These are phyloP conservation scores for Helicoverpa armigera DNA, from an alignment of 1,140 invertebrate species.

Conservation along the genomic window DNA sequence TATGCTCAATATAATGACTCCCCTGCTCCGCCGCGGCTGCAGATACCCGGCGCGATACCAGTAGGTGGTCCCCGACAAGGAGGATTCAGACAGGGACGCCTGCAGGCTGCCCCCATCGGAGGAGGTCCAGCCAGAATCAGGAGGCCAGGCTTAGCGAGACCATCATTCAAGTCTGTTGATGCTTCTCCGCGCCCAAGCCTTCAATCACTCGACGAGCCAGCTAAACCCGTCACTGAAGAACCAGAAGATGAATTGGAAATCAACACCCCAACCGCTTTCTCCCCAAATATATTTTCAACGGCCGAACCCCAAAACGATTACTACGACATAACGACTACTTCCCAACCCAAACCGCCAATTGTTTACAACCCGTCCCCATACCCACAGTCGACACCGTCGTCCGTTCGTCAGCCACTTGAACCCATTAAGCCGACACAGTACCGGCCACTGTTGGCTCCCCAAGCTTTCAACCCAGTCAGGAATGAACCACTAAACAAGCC, in stretches of 20 bases:
- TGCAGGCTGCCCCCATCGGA: conserved; percentile 63
- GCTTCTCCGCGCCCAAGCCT: conserved; percentile 82
- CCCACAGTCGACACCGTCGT: conserved; percentile 75
- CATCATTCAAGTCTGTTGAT: conserved; percentile 86
- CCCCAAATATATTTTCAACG: conserved; percentile 74
- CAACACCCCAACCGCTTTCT: conserved; percentile 80
- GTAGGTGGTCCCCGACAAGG: conserved; percentile 75
- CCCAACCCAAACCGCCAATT: conserved; percentile 82
- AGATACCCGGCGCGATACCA: conserved; percentile 88
- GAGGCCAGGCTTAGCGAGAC: conserved; percentile 83
- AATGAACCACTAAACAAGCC: conserved; percentile 74
- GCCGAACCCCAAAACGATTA: conserved; percentile 81
- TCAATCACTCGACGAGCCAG: conserved; percentile 85
- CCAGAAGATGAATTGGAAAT: conserved; percentile 86
- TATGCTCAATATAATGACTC: conserved; percentile 86
- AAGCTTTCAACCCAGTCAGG: conserved; percentile 75
- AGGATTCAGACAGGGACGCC: conserved; percentile 81
- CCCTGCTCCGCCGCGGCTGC: conserved; percentile 86
- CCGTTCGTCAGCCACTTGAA: conserved; percentile 66
- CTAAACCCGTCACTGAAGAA: conserved; percentile 87
- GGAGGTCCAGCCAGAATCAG: conserved; percentile 79
- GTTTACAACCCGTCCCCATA: conserved; percentile 74
- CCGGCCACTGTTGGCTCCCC: conserved; percentile 68
- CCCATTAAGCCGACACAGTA: conserved; percentile 79
- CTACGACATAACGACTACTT: conserved; percentile 80